Evolutionary conservation across 2,888 invertebrate genomes (phyloP).

Genomic region (Trissolcus japonicus): DNA sequence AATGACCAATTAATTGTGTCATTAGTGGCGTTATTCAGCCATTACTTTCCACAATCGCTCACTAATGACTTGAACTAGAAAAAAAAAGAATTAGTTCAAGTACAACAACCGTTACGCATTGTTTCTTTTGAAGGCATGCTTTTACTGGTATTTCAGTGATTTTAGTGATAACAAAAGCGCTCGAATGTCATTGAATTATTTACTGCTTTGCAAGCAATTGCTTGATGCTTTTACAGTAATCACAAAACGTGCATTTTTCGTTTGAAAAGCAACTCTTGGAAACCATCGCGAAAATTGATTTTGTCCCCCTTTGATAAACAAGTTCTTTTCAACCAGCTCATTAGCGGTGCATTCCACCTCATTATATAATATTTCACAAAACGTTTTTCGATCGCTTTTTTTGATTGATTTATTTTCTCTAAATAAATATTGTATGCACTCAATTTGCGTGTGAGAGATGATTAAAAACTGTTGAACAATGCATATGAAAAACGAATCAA

Average conservation of each 20-base stretch:
- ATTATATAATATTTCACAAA: neutral
- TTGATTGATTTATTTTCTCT: neutral
- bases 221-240: neutral
- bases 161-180: too few relatives aligned
- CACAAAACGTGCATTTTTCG: neutral
- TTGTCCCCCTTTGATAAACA: neutral
- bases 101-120: too few relatives aligned
- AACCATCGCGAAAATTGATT: neutral
- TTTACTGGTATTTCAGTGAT: too few relatives aligned
- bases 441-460: neutral
- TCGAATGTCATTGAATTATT: too few relatives aligned
- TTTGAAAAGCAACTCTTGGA: neutral
- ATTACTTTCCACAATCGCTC: too few relatives aligned
- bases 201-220: too few relatives aligned
- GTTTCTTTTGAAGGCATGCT: too few relatives aligned
- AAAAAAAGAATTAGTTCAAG: too few relatives aligned
- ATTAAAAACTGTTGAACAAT: neutral
- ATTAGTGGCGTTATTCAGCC: neutral
- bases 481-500: too few relatives aligned
- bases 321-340: neutral
- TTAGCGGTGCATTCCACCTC: neutral
- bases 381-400: neutral
- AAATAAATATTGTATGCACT: neutral
- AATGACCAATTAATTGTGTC: conserved; percentile 5
- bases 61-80: too few relatives aligned